These are phyloP conservation scores for Manis pentadactyla DNA, from an alignment of 2,797 vertebrate genomes.

Conservation along the genomic window DNA sequence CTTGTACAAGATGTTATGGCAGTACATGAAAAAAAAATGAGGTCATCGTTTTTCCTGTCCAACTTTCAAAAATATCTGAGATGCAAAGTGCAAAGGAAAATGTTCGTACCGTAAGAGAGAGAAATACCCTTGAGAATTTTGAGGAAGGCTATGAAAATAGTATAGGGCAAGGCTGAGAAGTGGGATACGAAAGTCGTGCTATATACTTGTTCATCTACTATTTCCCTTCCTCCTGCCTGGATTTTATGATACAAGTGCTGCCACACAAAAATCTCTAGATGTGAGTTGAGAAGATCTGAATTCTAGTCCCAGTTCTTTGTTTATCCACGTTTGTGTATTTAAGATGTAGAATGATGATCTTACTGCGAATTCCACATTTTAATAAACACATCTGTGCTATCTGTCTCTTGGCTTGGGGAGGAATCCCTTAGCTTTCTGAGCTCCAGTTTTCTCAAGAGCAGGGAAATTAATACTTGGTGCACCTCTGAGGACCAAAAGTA, in stretches of 20 bases:
- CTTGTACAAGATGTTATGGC: neutral
- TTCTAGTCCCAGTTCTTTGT: neutral
- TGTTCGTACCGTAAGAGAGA: neutral
- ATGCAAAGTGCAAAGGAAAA: neutral
- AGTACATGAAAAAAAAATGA: neutral
- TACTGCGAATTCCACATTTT: neutral
- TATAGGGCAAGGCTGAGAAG: neutral
- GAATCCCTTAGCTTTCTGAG: neutral
- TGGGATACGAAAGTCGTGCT: neutral
- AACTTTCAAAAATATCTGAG: neutral
- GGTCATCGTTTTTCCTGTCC: neutral
- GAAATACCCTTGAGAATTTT: neutral
- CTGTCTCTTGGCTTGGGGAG: neutral
- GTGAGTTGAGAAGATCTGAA: neutral
- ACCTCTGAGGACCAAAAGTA: neutral
- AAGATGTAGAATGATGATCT: neutral
- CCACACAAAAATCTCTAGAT: neutral
- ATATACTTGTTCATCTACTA: neutral
- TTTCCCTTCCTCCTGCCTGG: neutral
- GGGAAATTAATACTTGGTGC: neutral
- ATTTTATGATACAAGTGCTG: neutral
- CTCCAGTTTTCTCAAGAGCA: neutral
- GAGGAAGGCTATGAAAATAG: neutral
- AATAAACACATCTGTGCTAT: neutral
- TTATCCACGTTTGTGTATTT: neutral